Evolutionary conservation across 2,888 invertebrate genomes (phyloP).

Genomic region (Anoplius nigerrimus): DNA sequence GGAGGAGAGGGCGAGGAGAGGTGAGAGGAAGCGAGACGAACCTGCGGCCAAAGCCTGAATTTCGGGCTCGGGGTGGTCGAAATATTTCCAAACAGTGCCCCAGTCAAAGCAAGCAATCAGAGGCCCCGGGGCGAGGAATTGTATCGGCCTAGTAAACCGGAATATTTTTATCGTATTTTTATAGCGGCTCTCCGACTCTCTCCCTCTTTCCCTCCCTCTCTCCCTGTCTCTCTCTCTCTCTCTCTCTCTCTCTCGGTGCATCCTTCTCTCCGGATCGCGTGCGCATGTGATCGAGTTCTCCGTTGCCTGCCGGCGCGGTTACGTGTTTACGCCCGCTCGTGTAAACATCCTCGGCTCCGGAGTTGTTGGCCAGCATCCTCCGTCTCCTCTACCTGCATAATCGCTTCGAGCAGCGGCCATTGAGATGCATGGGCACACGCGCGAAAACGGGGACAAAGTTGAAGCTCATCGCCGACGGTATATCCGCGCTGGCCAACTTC

Average conservation of each 20-base stretch:
- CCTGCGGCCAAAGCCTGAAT: too few relatives aligned
- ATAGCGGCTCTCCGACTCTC: conserved; percentile 17
- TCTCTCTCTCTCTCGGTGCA: too few relatives aligned
- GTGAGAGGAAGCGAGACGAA: too few relatives aligned
- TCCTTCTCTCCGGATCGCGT: conserved; percentile 21
- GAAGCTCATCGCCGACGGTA: too few relatives aligned
- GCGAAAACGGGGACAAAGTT: too few relatives aligned
- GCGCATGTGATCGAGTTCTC: conserved; percentile 30
- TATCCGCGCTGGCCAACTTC: too few relatives aligned
- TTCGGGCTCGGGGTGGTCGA: conserved; percentile 5
- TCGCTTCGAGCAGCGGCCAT: neutral
- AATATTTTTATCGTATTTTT: conserved; percentile 48
- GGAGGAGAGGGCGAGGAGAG: conserved; percentile 19
- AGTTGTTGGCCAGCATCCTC: too few relatives aligned
- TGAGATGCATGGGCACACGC: neutral
- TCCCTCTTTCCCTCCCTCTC: too few relatives aligned
- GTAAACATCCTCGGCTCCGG: conserved; percentile 41
- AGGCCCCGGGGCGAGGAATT: neutral
- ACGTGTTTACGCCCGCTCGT: conserved; percentile 34
- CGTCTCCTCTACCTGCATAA: neutral
- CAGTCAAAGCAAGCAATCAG: conserved; percentile 1
- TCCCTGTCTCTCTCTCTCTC: too few relatives aligned
- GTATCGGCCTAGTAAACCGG: conserved; percentile 32
- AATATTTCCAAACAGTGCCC: conserved; percentile 24
- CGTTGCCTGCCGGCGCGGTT: conserved; percentile 17